Evolutionary conservation across 1,140 invertebrate species (phyloP), one percentile per base, ranked within the genome.

Genomic region (Harpegnathos saltator): DNA sequence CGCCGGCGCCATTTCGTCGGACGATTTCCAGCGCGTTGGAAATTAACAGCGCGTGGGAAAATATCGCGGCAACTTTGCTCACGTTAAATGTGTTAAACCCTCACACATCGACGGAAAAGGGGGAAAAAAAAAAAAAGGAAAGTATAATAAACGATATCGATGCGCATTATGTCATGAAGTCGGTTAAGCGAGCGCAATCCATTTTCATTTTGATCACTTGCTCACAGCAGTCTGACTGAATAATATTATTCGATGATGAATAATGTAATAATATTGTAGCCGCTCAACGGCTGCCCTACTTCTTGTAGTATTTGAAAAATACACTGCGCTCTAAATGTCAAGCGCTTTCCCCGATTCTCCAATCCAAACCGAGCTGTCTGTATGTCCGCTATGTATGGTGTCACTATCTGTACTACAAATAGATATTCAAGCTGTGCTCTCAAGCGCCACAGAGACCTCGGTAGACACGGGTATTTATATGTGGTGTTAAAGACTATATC

Each of bases 401-500:
- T 69, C 50, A 58, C 63, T 68, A 78, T 56, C 69, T 78, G 65
- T 78, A 44, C 38, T 15, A 58, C 52, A 69, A 78, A 71, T 59
- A 58, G 29, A 80, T 69, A 52, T 69, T 80, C 52, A 58, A 44
- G 52, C 24, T 71, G 65, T 80, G 65, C 65, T 69, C 19, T 19
- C 14, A 69, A 69, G 24, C 14, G 38, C 24, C 63, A 69, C 33
- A 9, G 63, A 78, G 58, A 78, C 38, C 12, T 69, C 24, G 22
- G 65, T 29, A 69, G 33, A 44, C 54, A 44, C 14, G 17, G 50
- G n/a, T 24, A n/a, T n/a, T n/a, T n/a, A n/a, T n/a, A n/a, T 24
- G 63, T 12, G 75, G 71, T 80, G 71, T 80, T 80, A 48, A 71
- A 78, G 69, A 69, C 50, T 78, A 52, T 52, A 80, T 69, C 63